Evolutionary conservation across 1,140 invertebrate species (phyloP), one percentile per base, ranked within the genome.

Genomic region (Hylaeus anthracinus): DNA sequence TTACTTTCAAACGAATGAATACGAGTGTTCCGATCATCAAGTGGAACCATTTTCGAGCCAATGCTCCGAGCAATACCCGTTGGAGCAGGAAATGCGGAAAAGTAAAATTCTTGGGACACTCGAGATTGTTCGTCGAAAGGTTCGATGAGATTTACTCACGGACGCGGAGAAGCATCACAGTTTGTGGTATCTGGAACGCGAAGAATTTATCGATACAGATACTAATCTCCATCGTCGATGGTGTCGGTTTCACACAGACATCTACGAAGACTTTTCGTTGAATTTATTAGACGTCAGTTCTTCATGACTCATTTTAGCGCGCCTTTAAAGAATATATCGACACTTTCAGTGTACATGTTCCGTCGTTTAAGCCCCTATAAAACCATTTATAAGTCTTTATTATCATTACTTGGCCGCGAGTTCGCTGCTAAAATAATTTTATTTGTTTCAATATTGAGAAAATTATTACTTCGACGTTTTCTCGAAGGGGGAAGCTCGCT

Each of bases 61-160:
- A 72, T 39, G 69, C 58, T 60, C 15, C 4, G n/a, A 26, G n/a
- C 26, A 51, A 15, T 71, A 77, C 39, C 45, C 12, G 3, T 56
- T 15, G 14, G 6, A 43, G n/a, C 69, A n/a, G 1, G n/a, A 2
- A 2, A n/a, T 14, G 37, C 10, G 43, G 48, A 51, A 78, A 72
- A 72, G 65, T 78, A 48, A 67, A 71, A 78, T 70, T 69, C 67
- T 72, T 72, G 67, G 12, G 6, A 51, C 43, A 56, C 67, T 72
- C 1, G 55, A 78, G 56, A 78, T 78, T 78, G 67, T 78, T 77
- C 66, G 53, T n/a, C 2, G 63, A 37, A 63, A 60, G 8, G 41
- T 55, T 71, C 53, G 51, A 71, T 71, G 55, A 45, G 41, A 41
- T 72, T 72, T 72, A 48, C 64, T 66, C 66, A 5, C 9, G 6